Evolutionary conservation across 2,888 invertebrate species (phyloP).

Genomic region (Acleris sparsana): DNA sequence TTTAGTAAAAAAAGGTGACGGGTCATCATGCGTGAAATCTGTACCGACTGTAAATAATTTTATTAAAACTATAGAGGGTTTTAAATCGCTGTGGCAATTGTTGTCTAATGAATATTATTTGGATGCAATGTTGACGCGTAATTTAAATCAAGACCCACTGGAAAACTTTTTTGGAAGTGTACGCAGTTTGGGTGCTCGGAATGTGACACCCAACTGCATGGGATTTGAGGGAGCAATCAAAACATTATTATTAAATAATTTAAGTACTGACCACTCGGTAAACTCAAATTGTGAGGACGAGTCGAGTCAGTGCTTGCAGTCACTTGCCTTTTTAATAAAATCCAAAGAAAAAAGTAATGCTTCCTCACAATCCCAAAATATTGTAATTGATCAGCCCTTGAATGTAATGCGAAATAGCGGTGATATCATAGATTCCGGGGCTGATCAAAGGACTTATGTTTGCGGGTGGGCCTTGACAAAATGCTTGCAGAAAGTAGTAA

Average conservation of each 20-base stretch:
- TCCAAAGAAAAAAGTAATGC: not conserved
- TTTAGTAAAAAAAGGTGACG: too few relatives aligned
- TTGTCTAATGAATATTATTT: slow-evolving; percentile 10
- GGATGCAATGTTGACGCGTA: slow-evolving; percentile 35
- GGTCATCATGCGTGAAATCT: too few relatives aligned
- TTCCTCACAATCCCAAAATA: not conserved
- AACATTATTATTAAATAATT: slow-evolving; percentile 36
- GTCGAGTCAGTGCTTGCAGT: too few relatives aligned
- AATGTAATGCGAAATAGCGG: not conserved
- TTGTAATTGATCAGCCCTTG: not conserved
- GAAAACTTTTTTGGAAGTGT: slow-evolving; percentile 39
- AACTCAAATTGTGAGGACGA: slow-evolving; percentile 21
- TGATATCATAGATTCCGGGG: not conserved
- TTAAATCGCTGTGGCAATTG: slow-evolving; percentile 10
- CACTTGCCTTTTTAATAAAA: slow-evolving; percentile 8
- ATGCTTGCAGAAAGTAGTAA: not conserved
- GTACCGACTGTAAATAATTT: slow-evolving; percentile 14
- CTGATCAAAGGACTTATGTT: slow-evolving; percentile 12
- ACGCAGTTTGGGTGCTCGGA: slow-evolving; percentile 33
- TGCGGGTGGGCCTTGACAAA: slow-evolving; percentile 16
- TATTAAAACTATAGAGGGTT: slow-evolving; percentile 11
- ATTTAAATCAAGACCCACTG: slow-evolving; percentile 37
- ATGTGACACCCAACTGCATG: slow-evolving; percentile 31
- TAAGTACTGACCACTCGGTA: slow-evolving; percentile 7
- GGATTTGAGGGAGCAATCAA: slow-evolving; percentile 38